phyloP scores from a whole-genome alignment of 2,797 vertebrate species.

The Kryptopterus vitreolus region DNA sequence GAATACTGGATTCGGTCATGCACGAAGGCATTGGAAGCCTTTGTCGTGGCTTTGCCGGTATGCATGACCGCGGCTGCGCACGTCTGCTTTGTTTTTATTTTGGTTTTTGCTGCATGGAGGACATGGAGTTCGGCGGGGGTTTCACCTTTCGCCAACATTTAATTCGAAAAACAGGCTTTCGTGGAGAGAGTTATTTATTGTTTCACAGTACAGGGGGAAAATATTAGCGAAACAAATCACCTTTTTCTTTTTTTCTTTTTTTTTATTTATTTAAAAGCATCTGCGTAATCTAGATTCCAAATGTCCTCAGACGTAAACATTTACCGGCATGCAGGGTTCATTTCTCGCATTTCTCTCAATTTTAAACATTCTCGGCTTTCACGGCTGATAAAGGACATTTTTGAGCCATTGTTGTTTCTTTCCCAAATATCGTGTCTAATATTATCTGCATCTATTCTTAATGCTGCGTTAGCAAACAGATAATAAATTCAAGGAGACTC shows the following conservation, averaged over 20 bases:
- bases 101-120: constrained; percentile 54
- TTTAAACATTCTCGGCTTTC: background rate
- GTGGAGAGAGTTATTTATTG: constrained; percentile 65
- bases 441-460: background rate
- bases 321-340: background rate
- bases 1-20: constrained; percentile 63
- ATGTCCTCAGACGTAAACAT: background rate
- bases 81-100: constrained; percentile 61
- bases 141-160: constrained; percentile 61
- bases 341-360: background rate
- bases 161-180: constrained; percentile 67
- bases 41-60: constrained; percentile 60
- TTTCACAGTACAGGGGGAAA: constrained; percentile 13
- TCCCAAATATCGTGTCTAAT: background rate
- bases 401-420: background rate
- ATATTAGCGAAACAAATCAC: background rate
- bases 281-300: background rate
- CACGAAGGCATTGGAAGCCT: constrained; percentile 64
- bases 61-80: constrained; percentile 56
- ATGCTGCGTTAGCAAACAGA: background rate
- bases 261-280: background rate
- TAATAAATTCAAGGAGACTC: background rate
- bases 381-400: background rate
- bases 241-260: constrained; percentile 13
- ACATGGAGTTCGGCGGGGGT: constrained; percentile 59